Evolutionary conservation across 2,113 vertebrate genomes (phyloP).

Genomic region (Syngnathoides biaculeatus): DNA sequence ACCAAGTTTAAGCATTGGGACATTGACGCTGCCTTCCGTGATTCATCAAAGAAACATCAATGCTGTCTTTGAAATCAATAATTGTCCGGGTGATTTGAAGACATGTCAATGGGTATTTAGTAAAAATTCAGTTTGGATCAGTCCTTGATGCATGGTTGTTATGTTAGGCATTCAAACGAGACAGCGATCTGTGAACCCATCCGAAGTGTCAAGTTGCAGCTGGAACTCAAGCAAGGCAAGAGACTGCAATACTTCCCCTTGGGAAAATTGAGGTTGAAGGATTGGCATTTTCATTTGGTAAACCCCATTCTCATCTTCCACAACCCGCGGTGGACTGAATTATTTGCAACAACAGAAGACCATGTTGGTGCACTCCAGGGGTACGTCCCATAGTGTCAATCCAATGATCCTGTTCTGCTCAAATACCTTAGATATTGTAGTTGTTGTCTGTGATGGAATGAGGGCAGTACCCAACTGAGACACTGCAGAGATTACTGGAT

Average conservation of each 20-base stretch:
- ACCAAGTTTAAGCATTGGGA: background rate
- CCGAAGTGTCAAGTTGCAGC: slow-evolving; percentile 20
- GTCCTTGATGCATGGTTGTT: background rate
- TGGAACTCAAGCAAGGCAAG: slow-evolving; percentile 25
- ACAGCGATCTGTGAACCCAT: background rate
- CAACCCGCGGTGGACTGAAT: slow-evolving; percentile 5
- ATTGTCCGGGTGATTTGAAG: background rate
- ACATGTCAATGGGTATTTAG: background rate
- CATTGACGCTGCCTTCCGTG: background rate
- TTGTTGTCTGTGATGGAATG: slow-evolving; percentile 19
- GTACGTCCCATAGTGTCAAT: slow-evolving; percentile 17
- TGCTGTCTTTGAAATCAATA: slow-evolving; percentile 1
- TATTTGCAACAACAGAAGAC: slow-evolving; percentile 18
- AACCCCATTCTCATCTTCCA: background rate
- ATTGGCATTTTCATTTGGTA: slow-evolving; percentile 1
- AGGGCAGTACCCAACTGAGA: slow-evolving; percentile 20
- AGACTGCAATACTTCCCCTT: slow-evolving; percentile 22
- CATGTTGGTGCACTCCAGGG: background rate
- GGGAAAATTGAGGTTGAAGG: slow-evolving; percentile 32
- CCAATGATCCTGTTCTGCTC: slow-evolving; percentile 11
- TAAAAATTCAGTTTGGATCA: background rate
- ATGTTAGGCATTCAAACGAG: background rate
- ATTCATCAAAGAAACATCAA: background rate
- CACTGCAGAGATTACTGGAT: slow-evolving; percentile 21
- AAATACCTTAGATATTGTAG: slow-evolving; percentile 1